A percentile compares a stretch with the other conserved stretches of the same genome.
Evolutionary conservation across 2,113 vertebrate species (phyloP).

Genomic region (Passer montanus): DNA sequence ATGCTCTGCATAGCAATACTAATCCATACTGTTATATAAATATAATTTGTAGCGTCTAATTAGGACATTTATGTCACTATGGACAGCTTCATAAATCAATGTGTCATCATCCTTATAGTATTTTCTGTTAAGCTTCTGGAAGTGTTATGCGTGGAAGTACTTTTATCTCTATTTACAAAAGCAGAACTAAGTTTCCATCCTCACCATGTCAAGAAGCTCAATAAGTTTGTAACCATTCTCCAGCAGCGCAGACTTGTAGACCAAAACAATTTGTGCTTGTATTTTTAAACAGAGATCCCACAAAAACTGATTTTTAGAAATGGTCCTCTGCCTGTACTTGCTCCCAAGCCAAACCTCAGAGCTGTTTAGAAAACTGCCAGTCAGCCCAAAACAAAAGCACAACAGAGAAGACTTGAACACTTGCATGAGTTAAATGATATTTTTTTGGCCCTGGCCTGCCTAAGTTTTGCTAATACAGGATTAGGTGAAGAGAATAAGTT

Average conservation of each 20-base stretch:
- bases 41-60: neutral
- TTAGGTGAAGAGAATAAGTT: neutral
- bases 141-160: neutral
- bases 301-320: neutral
- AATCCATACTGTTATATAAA: neutral
- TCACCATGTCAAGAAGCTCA: neutral
- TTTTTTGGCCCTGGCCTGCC: neutral
- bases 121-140: neutral
- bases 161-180: neutral
- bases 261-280: neutral
- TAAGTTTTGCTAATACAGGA: neutral
- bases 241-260: neutral
- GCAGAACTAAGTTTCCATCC: neutral
- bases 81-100: neutral
- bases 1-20: neutral
- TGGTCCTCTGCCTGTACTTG: neutral
- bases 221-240: neutral
- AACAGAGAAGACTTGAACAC: neutral
- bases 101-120: neutral
- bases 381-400: neutral
- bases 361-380: neutral
- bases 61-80: neutral
- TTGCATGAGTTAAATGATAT: neutral
- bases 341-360: neutral
- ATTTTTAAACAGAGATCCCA: neutral